Evolutionary conservation across 2,113 vertebrate species (phyloP).

Genomic region (Calypte anna): DNA sequence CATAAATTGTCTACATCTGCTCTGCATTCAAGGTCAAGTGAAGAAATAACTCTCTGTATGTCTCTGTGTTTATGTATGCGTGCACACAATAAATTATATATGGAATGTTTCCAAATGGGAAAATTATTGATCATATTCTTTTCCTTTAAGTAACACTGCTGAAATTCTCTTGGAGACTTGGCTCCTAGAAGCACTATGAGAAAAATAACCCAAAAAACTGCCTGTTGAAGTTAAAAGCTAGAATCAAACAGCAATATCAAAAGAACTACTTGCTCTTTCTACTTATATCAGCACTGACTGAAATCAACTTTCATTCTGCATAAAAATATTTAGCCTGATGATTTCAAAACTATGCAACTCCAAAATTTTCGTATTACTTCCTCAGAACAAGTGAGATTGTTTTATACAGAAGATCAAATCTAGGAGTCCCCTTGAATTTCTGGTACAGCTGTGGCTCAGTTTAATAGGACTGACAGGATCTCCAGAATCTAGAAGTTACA

Average conservation of each 20-base stretch:
- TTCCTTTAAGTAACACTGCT: not conserved
- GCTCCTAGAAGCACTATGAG: not conserved
- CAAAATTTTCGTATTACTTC: not conserved
- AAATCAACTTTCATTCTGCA: not conserved
- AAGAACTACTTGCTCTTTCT: not conserved
- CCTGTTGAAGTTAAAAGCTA: not conserved
- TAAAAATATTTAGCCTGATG: not conserved
- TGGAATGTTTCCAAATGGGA: not conserved
- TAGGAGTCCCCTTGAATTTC: not conserved
- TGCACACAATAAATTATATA: not conserved
- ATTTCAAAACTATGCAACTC: not conserved
- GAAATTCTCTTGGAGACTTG: not conserved
- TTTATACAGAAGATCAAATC: not conserved
- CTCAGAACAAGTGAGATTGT: not conserved
- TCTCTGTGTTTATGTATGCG: not conserved
- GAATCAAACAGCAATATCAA: not conserved
- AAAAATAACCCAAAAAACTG: not conserved
- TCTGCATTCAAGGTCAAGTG: not conserved
- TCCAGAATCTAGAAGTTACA: not conserved
- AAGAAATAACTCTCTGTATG: not conserved
- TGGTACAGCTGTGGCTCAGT: not conserved
- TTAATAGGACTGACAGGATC: not conserved
- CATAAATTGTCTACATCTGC: not conserved
- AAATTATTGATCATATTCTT: not conserved
- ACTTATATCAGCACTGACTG: not conserved